Conservation (phyloP, 1,140 invertebrate species). For the Neodiprion fabricii region DNA sequence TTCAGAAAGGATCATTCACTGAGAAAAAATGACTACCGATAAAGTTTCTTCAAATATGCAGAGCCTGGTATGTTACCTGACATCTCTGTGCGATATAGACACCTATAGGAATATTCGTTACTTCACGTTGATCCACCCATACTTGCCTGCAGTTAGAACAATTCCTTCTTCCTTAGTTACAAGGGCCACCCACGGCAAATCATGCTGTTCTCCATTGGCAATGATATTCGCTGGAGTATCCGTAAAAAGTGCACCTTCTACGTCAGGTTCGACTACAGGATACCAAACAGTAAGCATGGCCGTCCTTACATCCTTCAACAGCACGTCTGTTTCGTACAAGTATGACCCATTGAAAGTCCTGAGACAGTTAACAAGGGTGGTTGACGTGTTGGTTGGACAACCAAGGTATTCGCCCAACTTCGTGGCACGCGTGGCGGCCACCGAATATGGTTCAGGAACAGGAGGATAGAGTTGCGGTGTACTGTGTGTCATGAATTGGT, state of each 20-base stretch:
- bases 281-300: background rate
- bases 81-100: too few species aligned
- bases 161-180: too few species aligned
- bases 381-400: background rate
- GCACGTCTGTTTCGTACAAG: background rate
- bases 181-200: background rate
- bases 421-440: background rate
- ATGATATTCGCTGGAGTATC: background rate
- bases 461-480: background rate
- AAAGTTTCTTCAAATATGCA: background rate
- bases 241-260: background rate
- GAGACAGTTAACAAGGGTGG: background rate
- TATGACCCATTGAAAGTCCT: background rate
- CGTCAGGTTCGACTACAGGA: background rate
- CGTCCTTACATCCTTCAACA: background rate
- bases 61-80: too few species aligned
- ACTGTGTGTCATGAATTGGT: background rate
- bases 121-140: background rate
- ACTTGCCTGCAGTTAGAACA: too few species aligned
- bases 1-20: too few species aligned
- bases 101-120: too few species aligned
- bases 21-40: too few species aligned
- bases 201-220: background rate
- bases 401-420: background rate
- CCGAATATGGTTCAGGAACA: background rate